Evolutionary conservation across 2,113 vertebrate species (phyloP).

Genomic region (Notechis scutatus): DNA sequence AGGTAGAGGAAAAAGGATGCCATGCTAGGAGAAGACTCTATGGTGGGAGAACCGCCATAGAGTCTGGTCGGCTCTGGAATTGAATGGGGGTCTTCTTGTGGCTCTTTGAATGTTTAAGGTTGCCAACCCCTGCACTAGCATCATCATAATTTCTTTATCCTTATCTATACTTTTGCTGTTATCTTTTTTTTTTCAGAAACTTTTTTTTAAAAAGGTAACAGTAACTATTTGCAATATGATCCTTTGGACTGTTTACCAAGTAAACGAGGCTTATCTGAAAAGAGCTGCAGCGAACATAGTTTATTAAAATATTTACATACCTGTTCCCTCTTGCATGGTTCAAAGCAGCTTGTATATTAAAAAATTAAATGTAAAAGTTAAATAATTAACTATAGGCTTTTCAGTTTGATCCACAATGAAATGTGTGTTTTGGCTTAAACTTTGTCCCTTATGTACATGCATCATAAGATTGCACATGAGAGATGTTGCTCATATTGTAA

Average conservation of each 20-base stretch:
- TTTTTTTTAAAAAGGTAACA: neutral
- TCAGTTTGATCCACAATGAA: neutral
- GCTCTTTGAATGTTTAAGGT: too few species aligned
- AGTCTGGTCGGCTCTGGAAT: too few species aligned
- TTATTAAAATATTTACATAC: neutral
- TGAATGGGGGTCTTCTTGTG: too few species aligned
- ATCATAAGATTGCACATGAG: neutral
- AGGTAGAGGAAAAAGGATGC: too few species aligned
- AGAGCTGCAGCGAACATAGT: neutral
- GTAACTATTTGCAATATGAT: neutral
- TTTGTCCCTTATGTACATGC: neutral
- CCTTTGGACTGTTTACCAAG: neutral
- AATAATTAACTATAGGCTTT: neutral
- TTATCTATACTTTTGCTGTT: neutral
- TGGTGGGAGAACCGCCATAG: too few species aligned
- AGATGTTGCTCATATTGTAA: neutral
- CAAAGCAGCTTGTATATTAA: neutral
- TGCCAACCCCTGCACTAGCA: too few species aligned
- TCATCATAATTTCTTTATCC: neutral
- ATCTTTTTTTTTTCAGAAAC: neutral
- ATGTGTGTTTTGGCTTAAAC: neutral
- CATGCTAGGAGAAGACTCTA: too few species aligned
- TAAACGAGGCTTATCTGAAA: neutral
- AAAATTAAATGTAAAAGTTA: neutral
- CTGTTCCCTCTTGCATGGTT: neutral